A percentile compares a stretch with the other conserved stretches of the same genome.
Evolutionary conservation across 2,888 invertebrate species (phyloP).

Genomic region (Asteroscopus sphinx): DNA sequence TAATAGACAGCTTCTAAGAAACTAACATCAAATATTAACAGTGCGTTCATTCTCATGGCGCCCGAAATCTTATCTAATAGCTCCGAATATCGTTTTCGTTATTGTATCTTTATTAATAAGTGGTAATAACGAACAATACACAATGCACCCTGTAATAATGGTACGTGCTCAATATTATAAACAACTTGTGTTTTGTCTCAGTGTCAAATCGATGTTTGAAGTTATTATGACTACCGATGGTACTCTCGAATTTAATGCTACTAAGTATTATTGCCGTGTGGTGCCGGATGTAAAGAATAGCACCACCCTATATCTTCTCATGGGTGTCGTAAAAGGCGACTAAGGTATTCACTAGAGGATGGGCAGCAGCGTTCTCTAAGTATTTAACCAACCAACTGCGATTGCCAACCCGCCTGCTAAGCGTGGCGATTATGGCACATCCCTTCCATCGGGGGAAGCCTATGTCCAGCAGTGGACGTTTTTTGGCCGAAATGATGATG

Average conservation of each 20-base stretch:
- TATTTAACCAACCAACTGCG: too few species aligned
- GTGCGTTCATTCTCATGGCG: constrained; percentile 36
- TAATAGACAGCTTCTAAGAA: constrained; percentile 38
- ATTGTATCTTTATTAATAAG: constrained; percentile 49
- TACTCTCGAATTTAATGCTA: constrained; percentile 41
- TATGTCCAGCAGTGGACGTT: too few species aligned
- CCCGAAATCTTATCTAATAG: constrained; percentile 52
- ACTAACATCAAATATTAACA: constrained; percentile 20
- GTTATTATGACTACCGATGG: constrained; percentile 65
- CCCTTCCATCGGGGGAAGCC: too few species aligned
- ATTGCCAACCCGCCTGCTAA: too few species aligned
- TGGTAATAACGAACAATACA: constrained; percentile 68
- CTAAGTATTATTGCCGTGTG: too few species aligned
- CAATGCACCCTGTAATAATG: constrained; percentile 52
- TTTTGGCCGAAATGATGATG: too few species aligned
- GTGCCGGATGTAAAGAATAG: too few species aligned
- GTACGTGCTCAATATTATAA: constrained; percentile 67
- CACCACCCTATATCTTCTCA: too few species aligned
- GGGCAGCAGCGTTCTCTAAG: too few species aligned
- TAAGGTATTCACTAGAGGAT: too few species aligned
- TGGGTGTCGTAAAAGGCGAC: too few species aligned
- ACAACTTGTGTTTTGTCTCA: constrained; percentile 68
- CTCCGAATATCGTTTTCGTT: constrained; percentile 47
- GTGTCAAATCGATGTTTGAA: constrained; percentile 64
- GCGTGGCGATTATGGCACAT: too few species aligned